Evolutionary conservation across 2,113 vertebrate species (phyloP).

Genomic region (pig (Sus scrofa)): T2T-Sscrofa CM000824.6:179139501-179140000

Average conservation of each 20-base stretch:
- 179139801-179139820: background rate
- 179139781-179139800: background rate
- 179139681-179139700: background rate
- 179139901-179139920: background rate
- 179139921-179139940: conserved; percentile 5
- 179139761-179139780: background rate
- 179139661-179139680: background rate
- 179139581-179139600: conserved; percentile 33
- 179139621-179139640: conserved; percentile 7
- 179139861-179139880: background rate
- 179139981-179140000: background rate
- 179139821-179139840: background rate
- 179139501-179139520: background rate
- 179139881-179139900: background rate
- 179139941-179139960: background rate
- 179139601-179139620: background rate
- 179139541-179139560: conserved; percentile 68
- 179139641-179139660: background rate
- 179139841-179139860: background rate
- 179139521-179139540: background rate
- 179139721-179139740: conserved; percentile 75
- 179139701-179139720: conserved; percentile 60
- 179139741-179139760: conserved; percentile 59
- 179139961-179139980: background rate
- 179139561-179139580: conserved; percentile 60